These are phyloP conservation scores for Psittacula cyanocephala DNA, from an alignment of 2,113 vertebrate genomes.

Conservation along the genomic window DNA sequence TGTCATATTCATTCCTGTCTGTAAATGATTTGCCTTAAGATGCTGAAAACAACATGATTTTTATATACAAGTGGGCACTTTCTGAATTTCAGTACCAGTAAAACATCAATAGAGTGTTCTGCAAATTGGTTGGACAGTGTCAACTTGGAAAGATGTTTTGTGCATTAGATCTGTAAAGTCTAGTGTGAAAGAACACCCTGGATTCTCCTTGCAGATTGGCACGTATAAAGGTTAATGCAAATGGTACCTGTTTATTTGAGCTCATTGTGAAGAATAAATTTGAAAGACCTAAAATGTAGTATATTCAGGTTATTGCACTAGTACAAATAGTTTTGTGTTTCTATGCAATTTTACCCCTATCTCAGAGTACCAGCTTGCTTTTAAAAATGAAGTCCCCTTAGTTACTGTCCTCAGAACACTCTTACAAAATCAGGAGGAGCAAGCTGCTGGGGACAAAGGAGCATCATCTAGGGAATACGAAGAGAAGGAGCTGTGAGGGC, in stretches of 20 bases:
- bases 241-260: fast-evolving
- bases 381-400: not conserved
- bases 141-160: not conserved
- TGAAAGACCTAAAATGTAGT: not conserved
- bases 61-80: not conserved
- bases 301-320: not conserved
- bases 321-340: not conserved
- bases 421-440: not conserved
- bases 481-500: not conserved
- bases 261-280: not conserved
- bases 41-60: not conserved
- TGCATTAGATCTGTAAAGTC: not conserved
- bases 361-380: not conserved
- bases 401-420: not conserved
- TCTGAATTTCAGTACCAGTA: not conserved
- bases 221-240: not conserved
- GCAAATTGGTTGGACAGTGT: not conserved
- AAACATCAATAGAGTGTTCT: not conserved
- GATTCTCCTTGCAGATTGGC: not conserved
- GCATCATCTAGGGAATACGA: not conserved
- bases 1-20: conserved; percentile 30
- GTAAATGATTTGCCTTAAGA: conserved; percentile 28
- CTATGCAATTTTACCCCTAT: not conserved
- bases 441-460: not conserved
- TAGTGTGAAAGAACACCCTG: not conserved